phyloP scores from a whole-genome alignment of 2,888 invertebrate genomes.

The Drosophila stalkeri region DNA sequence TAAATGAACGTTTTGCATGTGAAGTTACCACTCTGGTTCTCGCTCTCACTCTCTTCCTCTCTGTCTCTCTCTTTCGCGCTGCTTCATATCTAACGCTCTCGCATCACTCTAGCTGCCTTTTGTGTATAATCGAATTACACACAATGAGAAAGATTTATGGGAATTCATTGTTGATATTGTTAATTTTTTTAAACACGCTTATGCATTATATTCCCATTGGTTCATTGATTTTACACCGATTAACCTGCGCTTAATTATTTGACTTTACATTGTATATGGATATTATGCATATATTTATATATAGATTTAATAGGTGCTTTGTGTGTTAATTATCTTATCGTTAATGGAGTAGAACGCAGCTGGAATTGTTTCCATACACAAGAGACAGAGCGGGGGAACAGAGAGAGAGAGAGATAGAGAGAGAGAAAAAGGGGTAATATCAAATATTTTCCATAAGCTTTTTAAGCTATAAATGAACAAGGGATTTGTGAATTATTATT shows the following conservation, averaged over 20 bases:
- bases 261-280: conserved; percentile 35
- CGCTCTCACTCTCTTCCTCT: conserved; percentile 1
- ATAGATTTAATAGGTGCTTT: conserved; percentile 70
- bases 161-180: conserved; percentile 47
- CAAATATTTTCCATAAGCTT: conserved; percentile 9
- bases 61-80: background rate
- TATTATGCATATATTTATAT: conserved; percentile 40
- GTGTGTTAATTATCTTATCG: conserved; percentile 77
- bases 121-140: conserved; percentile 71
- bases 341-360: conserved; percentile 65
- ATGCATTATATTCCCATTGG: conserved; percentile 58
- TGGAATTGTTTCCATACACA: conserved; percentile 20
- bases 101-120: background rate
- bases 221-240: conserved; percentile 74
- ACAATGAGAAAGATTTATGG: conserved; percentile 72
- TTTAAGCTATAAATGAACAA: conserved; percentile 33
- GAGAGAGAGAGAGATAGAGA: background rate
- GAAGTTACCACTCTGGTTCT: conserved; percentile 27
- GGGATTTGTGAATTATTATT: conserved; percentile 20
- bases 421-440: background rate
- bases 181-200: conserved; percentile 56
- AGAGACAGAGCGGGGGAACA: background rate
- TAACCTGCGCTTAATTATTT: conserved; percentile 74
- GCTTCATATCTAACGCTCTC: conserved; percentile 20
- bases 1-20: conserved; percentile 78